Conservation (phyloP, 2,797 vertebrate species). For the Sibirionetta formosa region DNA sequence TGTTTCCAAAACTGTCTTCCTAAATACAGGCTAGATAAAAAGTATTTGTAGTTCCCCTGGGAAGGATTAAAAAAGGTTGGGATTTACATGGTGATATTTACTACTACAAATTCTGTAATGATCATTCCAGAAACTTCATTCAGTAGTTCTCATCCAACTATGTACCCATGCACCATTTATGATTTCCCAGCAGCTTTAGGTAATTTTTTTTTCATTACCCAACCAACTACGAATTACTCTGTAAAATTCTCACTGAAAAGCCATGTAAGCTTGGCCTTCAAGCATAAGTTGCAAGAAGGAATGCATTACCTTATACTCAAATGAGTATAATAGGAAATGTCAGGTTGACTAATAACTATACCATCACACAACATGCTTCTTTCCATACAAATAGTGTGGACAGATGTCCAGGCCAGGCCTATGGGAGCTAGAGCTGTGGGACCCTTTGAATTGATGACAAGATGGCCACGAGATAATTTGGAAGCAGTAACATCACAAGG, state of each 20-base stretch:
- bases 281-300: not conserved
- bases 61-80: constrained; percentile 50
- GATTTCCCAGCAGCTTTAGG: constrained; percentile 18
- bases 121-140: constrained; percentile 31
- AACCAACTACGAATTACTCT: constrained; percentile 3
- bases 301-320: not conserved
- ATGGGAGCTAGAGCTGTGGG: not conserved
- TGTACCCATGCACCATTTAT: not conserved
- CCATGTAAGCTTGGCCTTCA: not conserved
- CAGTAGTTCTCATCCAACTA: not conserved
- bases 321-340: too few relatives aligned
- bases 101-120: not conserved
- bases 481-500: not conserved
- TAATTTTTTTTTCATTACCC: constrained; percentile 31
- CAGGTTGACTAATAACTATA: not conserved
- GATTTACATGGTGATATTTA: constrained; percentile 64
- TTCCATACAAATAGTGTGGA: not conserved
- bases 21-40: not conserved
- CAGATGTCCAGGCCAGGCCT: not conserved
- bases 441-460: not conserved
- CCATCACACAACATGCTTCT: not conserved
- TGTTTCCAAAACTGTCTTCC: not conserved
- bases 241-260: not conserved
- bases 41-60: constrained; percentile 13
- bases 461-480: not conserved